Evolutionary conservation across 2,797 vertebrate species (phyloP).

Genomic region (Sorex maritimensis): DNA sequence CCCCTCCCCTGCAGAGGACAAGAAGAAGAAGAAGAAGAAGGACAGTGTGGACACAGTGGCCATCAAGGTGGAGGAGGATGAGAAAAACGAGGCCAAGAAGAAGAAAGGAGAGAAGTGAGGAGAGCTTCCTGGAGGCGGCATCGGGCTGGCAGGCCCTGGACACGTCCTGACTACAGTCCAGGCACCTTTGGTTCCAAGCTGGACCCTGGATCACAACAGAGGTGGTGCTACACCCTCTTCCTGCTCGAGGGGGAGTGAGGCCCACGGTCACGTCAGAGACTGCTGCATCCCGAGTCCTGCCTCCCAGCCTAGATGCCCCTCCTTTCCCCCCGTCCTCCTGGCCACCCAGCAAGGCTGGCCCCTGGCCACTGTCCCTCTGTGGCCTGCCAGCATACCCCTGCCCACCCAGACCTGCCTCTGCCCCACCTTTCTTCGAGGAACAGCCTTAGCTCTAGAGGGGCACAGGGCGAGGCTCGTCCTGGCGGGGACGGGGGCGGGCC

Average conservation of each 20-base stretch:
- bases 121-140: background rate
- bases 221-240: background rate
- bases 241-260: background rate
- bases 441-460: background rate
- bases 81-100: slow-evolving; percentile 87
- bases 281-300: background rate
- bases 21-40: slow-evolving; percentile 79
- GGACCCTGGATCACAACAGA: background rate
- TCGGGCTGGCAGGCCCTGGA: background rate
- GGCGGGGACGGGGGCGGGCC: background rate
- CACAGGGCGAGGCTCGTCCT: accelerated
- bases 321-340: accelerated
- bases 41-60: slow-evolving; percentile 76
- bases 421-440: background rate
- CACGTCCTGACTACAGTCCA: background rate
- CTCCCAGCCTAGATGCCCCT: background rate
- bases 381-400: background rate
- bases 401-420: background rate
- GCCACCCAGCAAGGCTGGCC: background rate
- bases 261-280: background rate
- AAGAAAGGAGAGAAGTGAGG: slow-evolving; percentile 87
- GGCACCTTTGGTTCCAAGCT: background rate
- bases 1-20: slow-evolving; percentile 56
- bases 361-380: background rate
- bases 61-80: slow-evolving; percentile 85